These are phyloP conservation scores for Odontomyia ornata DNA, from an alignment of 2,888 invertebrate species.

Conservation along the genomic window DNA sequence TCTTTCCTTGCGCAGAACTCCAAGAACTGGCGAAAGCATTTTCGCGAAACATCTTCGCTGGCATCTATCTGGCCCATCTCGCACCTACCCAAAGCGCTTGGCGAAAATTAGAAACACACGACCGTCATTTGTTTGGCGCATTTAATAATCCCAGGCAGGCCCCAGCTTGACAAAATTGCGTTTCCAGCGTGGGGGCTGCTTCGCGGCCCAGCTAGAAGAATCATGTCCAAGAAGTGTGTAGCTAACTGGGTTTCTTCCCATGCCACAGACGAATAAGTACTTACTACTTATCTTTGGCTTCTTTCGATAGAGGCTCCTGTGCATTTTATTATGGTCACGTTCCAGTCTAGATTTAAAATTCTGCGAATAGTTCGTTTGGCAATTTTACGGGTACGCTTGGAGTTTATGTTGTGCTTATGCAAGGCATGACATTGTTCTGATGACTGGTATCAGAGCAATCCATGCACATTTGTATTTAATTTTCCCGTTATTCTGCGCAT, in stretches of 20 bases:
- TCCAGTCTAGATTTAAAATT: conserved; percentile 50
- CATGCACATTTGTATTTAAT: conserved; percentile 33
- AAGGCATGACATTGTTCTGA: neutral
- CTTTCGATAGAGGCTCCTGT: neutral
- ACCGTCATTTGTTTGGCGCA: conserved; percentile 19
- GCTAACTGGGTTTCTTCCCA: conserved; percentile 30
- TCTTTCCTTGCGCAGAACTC: neutral
- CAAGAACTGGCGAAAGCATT: neutral
- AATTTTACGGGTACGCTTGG: conserved; percentile 37
- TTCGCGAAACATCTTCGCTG: neutral
- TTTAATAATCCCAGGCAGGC: neutral
- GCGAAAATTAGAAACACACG: conserved; percentile 27
- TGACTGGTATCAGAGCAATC: neutral
- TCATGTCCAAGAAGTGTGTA: neutral
- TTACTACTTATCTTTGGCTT: neutral
- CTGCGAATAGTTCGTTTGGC: conserved; percentile 46
- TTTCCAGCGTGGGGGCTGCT: neutral
- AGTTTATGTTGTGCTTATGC: conserved; percentile 14
- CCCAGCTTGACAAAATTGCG: neutral
- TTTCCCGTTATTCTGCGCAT: conserved; percentile 25
- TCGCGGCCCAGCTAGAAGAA: neutral
- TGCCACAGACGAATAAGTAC: neutral
- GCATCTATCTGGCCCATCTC: neutral
- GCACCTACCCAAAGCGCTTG: neutral
- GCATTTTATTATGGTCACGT: conserved; percentile 50